Evolutionary conservation across 2,113 vertebrate genomes (phyloP), one percentile per base, ranked within the genome.

Genomic region (Leiothrix lutea): DNA sequence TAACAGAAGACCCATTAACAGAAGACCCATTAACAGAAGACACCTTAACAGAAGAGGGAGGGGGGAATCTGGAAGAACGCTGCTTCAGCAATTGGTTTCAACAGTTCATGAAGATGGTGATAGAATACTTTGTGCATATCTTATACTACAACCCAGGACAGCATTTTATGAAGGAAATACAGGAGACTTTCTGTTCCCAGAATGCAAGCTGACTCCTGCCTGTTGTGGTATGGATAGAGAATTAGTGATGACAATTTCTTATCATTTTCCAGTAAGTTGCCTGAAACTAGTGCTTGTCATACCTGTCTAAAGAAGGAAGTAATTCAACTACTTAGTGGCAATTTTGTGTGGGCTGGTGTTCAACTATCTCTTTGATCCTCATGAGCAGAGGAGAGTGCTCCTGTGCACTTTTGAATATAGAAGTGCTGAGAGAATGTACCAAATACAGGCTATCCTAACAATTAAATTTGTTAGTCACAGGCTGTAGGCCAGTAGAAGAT

Each of bases 131-230:
- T n/a, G n/a, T n/a, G n/a, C n/a, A n/a, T n/a, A n/a, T n/a, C n/a
- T n/a, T n/a, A n/a, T n/a, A n/a, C n/a, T n/a, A n/a, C n/a, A n/a
- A n/a, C n/a, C n/a, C n/a, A n/a, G n/a, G n/a, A n/a, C n/a, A n/a
- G 38, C 98, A 36, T 97, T 72, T 91, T 98, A 98, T 92, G 97
- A 98, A 97, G 97, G 97, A 82, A 98, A 98, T 56, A 97, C 97
- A 69, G 73, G 96, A 48, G 84, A 95, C 29, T 99, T 99, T 94
- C 95, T 99, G 31, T 98, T 99, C 62, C 98, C 98, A 14, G 98
- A 98, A 48, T 96, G 96, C 61, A 99, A 96, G 56, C 94, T 99
- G 88, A 97, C 97, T 61, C 96, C 98, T 11, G 94, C 94, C 0
- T 98, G 96, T 81, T 97, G 97, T 73, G 97, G 97, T 57, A 94